phyloP scores from a whole-genome alignment of 2,113 vertebrate genomes.

The Proterorhinus semilunaris region DNA sequence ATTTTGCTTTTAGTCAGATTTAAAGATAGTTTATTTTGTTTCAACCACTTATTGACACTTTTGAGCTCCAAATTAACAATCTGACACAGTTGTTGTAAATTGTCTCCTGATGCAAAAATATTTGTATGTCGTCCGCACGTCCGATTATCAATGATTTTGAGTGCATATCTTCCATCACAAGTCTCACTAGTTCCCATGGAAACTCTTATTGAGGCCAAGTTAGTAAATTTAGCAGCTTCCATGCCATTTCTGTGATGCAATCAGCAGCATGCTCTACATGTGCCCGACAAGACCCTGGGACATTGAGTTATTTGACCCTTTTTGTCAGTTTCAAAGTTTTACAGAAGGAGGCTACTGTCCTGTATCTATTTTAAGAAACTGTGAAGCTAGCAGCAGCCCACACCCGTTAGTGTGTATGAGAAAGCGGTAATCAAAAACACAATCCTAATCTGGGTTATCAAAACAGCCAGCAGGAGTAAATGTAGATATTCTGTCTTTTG shows the following conservation, averaged over 20 bases:
- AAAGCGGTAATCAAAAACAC: conserved; percentile 4
- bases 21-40: no score
- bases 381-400: conserved; percentile 23
- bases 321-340: neutral
- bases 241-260: conserved; percentile 66
- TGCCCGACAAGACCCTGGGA: conserved; percentile 26
- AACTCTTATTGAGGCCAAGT: conserved; percentile 73
- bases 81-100: no score
- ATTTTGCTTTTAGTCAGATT: no score
- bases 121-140: conserved; percentile 22
- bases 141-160: conserved; percentile 39
- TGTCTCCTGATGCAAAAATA: no score
- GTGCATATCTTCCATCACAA: conserved; percentile 55
- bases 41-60: no score
- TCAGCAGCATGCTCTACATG: conserved; percentile 56
- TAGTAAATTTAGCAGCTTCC: conserved; percentile 70
- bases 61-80: no score
- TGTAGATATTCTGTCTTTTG: conserved; percentile 11
- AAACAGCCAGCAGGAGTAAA: neutral
- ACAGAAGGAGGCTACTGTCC: neutral
- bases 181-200: conserved; percentile 74
- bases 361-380: conserved; percentile 12
- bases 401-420: neutral
- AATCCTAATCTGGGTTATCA: conserved; percentile 2
- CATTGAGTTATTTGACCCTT: neutral